Evolutionary conservation across 2,888 invertebrate species (phyloP), one percentile per base, ranked within the genome.

Genomic region (Pandemis cinnamomeana): DNA sequence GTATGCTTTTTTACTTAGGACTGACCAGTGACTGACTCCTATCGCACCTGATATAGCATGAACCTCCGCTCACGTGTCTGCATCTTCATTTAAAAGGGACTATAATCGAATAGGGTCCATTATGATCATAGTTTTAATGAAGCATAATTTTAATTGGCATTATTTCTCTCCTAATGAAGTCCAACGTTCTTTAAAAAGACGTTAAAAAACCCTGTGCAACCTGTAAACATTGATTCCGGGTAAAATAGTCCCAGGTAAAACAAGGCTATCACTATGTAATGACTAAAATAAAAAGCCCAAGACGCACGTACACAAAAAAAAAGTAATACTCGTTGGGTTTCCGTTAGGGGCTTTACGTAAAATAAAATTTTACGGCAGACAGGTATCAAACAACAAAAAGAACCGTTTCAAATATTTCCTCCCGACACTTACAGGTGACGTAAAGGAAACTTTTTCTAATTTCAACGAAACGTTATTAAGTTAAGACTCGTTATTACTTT

Each of bases 391-490:
- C 70, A 75, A 64, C 71, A 73, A 71, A 75, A 69, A 72, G 67
- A 76, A 76, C 71, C 64, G 70, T 71, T 63, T 60, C 66, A 75
- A 79, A 79, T 80, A 79, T 79, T 79, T 71, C 78, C 71, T 76
- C 74, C 75, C 71, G 75, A 72, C 76, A 75, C 72, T 81, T 80
- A 80, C 77, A 76, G 77, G 71, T 75, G 76, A 76, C 75, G 74
- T 80, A 79, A 78, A 72, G 60, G 68, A 71, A 82, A 81, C 79
- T 82, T 82, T 83, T 80, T 80, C 77, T 78, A 83, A 81, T 79
- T 78, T 72, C 73, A 78, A 78, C 72, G 58, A 64, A 77, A 77
- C 78, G 80, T 78, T 76, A 79, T 78, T 78, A 74, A 71, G 48
- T 58, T 73, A 73, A 73, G 44, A 64, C 69, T 42, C 51, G 69